Base-by-base conservation (phyloP, 1,140 invertebrate species). In the Cryptotermes secundus region DNA sequence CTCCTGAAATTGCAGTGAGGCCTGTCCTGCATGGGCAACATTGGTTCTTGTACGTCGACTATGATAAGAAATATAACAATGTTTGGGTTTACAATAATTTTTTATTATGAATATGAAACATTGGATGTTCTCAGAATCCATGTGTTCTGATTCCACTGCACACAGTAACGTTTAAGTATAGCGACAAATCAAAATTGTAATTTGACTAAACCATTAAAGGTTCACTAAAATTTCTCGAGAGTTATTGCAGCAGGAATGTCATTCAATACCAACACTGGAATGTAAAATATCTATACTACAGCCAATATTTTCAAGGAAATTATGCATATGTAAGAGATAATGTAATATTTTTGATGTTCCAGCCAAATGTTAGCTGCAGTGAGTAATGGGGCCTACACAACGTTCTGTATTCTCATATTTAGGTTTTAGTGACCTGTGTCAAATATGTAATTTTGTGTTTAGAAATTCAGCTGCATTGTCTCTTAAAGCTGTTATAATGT, bases 171-270 rank as follows among this genome's bases (percentile, higher is more conserved):
- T 26, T 59, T 59, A 59, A 59, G 19, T 59, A 59, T 59, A 59
- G 19, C 19, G 59, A 72, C 59, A 72, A 72, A 72, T 72, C 53
- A 72, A 72, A 65, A 72, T 19, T n/a, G 12, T 59, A 26, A 59
- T 14, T 72, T 31, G 26, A 72, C 59, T 72, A 72, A 72, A 72
- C n/a, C 59, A 72, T 72, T 72, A 72, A 72, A n/a, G n/a, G n/a
- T n/a, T n/a, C n/a, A n/a, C n/a, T n/a, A n/a, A 26, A 72, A 72
- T 31, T 72, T 7, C 31, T 72, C 31, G 1, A 72, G 59, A 31
- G n/a, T 72, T 72, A 72, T 72, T 72, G 59, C 59, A n/a, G 59
- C 59, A 72, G 59, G 59, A 72, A 72, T 26, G n/a, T 12, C 26
- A 72, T n/a, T 31, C 59, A 72, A 2, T 72, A 72, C 16, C 59